Base-by-base conservation (phyloP, 2,113 vertebrate species). In the Amia ocellicauda region DNA sequence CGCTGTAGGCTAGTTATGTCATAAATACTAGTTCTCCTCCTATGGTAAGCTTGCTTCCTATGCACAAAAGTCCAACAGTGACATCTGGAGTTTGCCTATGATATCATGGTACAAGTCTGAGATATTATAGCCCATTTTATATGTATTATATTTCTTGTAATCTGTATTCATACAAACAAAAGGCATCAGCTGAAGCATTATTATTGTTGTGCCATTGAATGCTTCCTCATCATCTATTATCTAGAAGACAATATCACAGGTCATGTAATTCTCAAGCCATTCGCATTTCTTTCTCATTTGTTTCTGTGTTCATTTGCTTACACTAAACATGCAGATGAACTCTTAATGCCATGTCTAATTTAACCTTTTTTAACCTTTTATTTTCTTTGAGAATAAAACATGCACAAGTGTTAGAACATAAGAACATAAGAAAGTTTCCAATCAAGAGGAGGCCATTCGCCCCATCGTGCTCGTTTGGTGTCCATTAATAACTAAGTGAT, bases 41-140 rank as follows among this genome's bases (percentile, higher is more conserved):
- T 28, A 22, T 31, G 53, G 26, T n/a, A 9, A 5, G 17, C 27
- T 28, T 7, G 29, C 19, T n/a, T 27, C 7, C 31, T 36, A 5
- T 11, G 17, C 2, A 42, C 24, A 19, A 31, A 27, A 26, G 45
- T 57, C 27, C 63, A 64, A 64, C 63, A 64, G 53, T 64, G 63
- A 54, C 63, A 54, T 42, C 63, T 64, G 63, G 63, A 64, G 63
- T 29, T 56, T 10, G 17, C 27, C 27, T 27, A 31, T 17, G 29
- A 56, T 29, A 14, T 17, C 26, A 3, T 28, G 17, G 29, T n/a
- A 56, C 9, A 3, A 56, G n/a, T 1, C 23, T 29, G 26, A 31
- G 27, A n/a, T 56, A n/a, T n/a, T n/a, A 27, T 17, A 53, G 20
- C 13, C 27, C 13, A 23, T 53, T 26, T 1, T 14, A 5, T 24